Evolutionary conservation across 2,888 invertebrate species (phyloP).

Genomic region (Drosophila phalerata): DNA sequence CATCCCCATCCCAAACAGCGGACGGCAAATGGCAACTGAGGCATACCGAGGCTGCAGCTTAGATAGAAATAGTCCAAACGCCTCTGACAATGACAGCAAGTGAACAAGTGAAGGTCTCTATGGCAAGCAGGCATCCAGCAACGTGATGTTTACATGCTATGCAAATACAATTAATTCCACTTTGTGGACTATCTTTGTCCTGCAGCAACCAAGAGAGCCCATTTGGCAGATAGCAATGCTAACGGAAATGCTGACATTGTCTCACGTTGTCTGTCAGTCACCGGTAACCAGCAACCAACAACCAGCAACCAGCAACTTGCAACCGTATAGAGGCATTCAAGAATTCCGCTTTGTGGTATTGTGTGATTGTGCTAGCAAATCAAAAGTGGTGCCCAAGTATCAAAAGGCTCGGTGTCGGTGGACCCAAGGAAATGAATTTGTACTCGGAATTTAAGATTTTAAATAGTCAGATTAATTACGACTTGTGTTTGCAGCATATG

Average conservation of each 20-base stretch:
- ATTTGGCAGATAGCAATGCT: slow-evolving; percentile 35
- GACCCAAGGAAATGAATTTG: no score
- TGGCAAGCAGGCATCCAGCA: slow-evolving; percentile 35
- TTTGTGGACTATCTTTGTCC: slow-evolving; percentile 72
- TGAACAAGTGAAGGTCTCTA: slow-evolving; percentile 15
- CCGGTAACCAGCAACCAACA: background rate
- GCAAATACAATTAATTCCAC: slow-evolving; percentile 82
- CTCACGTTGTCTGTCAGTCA: slow-evolving; percentile 25
- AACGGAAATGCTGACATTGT: slow-evolving; percentile 70
- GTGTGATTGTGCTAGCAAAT: slow-evolving; percentile 16
- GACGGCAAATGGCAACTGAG: slow-evolving; percentile 18
- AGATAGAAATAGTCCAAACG: slow-evolving; percentile 48
- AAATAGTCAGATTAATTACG: background rate
- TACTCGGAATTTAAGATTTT: slow-evolving; percentile 8
- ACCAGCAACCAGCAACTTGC: background rate
- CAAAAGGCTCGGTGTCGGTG: slow-evolving; percentile 1
- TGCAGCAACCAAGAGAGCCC: slow-evolving; percentile 30
- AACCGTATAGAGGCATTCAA: slow-evolving; percentile 27
- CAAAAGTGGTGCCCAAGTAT: slow-evolving; percentile 7
- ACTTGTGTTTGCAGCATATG: background rate
- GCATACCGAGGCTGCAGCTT: slow-evolving; percentile 38
- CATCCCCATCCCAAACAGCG: slow-evolving; percentile 14
- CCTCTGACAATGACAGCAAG: slow-evolving; percentile 35
- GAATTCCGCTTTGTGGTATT: slow-evolving; percentile 40
- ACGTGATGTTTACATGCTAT: slow-evolving; percentile 76